These are phyloP conservation scores for Bergia sp. DNA, from an alignment of 92 coral and sea anemone genomes.

Conservation along the genomic window DNA sequence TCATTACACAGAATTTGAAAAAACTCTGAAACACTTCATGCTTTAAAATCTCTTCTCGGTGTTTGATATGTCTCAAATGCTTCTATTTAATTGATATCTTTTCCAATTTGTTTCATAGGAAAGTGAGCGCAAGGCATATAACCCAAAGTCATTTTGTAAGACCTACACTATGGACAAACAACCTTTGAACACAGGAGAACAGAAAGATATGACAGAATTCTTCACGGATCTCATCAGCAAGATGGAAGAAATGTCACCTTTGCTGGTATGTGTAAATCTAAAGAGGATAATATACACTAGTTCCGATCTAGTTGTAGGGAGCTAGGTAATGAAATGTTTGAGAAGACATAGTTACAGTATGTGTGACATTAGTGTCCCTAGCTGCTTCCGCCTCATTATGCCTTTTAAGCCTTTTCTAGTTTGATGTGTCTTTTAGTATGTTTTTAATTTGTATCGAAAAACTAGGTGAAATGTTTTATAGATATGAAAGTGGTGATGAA, in stretches of 20 bases:
- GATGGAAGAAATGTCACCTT: slow-evolving; percentile 98
- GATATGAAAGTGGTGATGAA: no score
- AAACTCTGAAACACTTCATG: no score
- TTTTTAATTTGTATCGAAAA: no score
- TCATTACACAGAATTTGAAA: no score
- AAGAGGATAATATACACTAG: not conserved
- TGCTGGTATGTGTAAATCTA: slow-evolving; percentile 65
- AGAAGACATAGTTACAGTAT: no score
- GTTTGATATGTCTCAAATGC: no score
- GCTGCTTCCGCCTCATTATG: no score
- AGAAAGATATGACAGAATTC: slow-evolving; percentile 99
- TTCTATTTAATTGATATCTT: not conserved
- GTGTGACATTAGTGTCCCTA: no score
- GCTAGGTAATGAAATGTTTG: not conserved
- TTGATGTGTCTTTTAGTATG: no score
- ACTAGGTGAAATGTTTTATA: no score
- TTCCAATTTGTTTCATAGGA: slow-evolving; percentile 52
- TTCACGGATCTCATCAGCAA: slow-evolving; percentile 96
- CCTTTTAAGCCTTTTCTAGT: no score
- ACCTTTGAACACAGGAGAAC: slow-evolving; percentile 96
- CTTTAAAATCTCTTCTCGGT: no score
- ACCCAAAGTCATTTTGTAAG: slow-evolving; percentile 94
- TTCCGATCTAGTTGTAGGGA: not conserved
- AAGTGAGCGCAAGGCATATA: slow-evolving; percentile 98
- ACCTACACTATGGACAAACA: slow-evolving; percentile 99